These are phyloP conservation scores for Drymodes brunneopygia DNA, from an alignment of 2,113 vertebrate genomes.

Conservation along the genomic window DNA sequence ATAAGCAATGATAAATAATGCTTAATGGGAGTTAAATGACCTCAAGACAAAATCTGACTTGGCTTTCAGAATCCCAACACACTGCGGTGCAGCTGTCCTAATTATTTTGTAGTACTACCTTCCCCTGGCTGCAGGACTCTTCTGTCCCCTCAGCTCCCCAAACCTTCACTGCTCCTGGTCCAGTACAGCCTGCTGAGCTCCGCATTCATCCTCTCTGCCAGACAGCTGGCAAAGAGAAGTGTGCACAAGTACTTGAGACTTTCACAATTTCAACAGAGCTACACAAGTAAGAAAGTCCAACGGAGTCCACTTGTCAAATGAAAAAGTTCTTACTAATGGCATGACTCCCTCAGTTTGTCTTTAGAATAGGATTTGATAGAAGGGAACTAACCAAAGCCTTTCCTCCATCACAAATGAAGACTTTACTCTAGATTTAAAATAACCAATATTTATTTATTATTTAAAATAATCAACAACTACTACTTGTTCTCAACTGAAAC, in stretches of 20 bases:
- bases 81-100: accelerated
- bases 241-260: background rate
- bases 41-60: background rate
- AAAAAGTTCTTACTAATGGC: background rate
- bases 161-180: background rate
- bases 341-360: background rate
- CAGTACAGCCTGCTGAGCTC: background rate
- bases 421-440: background rate
- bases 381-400: background rate
- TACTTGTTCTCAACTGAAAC: background rate
- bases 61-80: background rate
- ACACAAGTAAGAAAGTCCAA: background rate
- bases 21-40: background rate
- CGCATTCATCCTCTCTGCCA: background rate
- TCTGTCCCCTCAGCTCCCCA: background rate
- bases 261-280: background rate
- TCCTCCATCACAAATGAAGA: background rate
- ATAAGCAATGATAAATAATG: background rate
- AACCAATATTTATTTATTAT: background rate
- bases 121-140: background rate
- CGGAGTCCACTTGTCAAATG: background rate
- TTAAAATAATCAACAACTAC: background rate
- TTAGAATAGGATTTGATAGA: background rate
- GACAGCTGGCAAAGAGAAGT: background rate
- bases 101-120: background rate